These are phyloP conservation scores for Sycophila texana DNA, from an alignment of 2,888 invertebrate genomes.

Conservation along the genomic window DNA sequence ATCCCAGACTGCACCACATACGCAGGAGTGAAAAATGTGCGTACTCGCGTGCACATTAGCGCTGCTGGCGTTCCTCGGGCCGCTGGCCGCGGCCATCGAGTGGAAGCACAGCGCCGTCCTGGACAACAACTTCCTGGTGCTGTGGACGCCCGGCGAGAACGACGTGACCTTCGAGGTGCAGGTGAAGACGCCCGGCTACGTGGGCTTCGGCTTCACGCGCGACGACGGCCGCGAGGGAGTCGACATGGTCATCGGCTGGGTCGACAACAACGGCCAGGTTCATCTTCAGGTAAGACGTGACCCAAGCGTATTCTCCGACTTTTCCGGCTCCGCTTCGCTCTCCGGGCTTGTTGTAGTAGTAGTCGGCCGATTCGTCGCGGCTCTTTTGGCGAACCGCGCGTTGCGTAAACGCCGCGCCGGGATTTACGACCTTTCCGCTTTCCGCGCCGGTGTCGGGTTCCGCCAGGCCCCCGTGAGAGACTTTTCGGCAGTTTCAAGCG, in stretches of 20 bases:
- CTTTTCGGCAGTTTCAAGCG: background rate
- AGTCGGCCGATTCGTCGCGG: slow-evolving; percentile 8
- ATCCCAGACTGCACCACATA: background rate
- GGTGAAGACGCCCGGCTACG: slow-evolving; percentile 89
- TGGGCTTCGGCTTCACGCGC: slow-evolving; percentile 91
- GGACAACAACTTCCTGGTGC: slow-evolving; percentile 79
- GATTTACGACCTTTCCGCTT: background rate
- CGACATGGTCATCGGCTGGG: slow-evolving; percentile 94
- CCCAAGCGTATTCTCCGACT: background rate
- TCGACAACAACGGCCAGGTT: slow-evolving; percentile 85
- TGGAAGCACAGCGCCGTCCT: slow-evolving; percentile 79
- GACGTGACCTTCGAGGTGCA: slow-evolving; percentile 90
- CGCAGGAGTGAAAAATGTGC: slow-evolving; percentile 22
- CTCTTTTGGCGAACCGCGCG: slow-evolving; percentile 37
- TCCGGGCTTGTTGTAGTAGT: slow-evolving; percentile 8
- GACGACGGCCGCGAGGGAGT: slow-evolving; percentile 88
- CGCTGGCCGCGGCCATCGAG: slow-evolving; percentile 69
- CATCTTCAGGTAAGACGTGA: slow-evolving; percentile 84
- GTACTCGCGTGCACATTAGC: slow-evolving; percentile 21
- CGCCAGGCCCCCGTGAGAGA: background rate
- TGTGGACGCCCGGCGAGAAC: slow-evolving; percentile 85
- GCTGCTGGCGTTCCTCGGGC: slow-evolving; percentile 50
- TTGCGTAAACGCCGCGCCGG: slow-evolving; percentile 16
- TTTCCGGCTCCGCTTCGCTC: background rate
- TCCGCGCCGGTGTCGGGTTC: background rate